These are phyloP conservation scores for Aleiodes testaceus DNA, from an alignment of 2,888 invertebrate genomes.

Conservation along the genomic window DNA sequence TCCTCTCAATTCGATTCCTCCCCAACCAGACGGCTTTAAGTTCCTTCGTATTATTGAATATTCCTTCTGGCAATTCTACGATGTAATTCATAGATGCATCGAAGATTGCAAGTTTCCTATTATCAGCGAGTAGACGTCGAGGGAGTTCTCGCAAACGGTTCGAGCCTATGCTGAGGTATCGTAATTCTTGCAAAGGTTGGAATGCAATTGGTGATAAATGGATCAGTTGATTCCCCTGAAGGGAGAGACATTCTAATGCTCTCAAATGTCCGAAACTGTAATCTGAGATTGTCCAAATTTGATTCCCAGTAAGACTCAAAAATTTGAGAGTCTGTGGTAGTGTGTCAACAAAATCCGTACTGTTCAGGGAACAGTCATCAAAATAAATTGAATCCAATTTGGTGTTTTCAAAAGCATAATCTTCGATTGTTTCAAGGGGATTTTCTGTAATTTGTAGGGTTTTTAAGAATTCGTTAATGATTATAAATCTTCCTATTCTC, in stretches of 20 bases:
- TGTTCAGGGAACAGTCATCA: too few relatives aligned
- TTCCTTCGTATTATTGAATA: constrained; percentile 68
- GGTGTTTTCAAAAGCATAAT: constrained; percentile 67
- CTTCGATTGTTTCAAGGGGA: constrained; percentile 66
- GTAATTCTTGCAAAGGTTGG: constrained; percentile 46
- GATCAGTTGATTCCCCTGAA: constrained; percentile 35
- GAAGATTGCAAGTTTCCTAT: constrained; percentile 50
- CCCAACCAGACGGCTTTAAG: constrained; percentile 71
- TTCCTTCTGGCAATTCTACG: constrained; percentile 61
- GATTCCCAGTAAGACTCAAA: constrained; percentile 51
- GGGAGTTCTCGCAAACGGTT: constrained; percentile 44
- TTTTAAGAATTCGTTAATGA: constrained; percentile 62
- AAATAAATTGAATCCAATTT: constrained; percentile 51
- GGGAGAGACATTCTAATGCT: constrained; percentile 40
- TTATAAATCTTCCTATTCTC: constrained; percentile 50
- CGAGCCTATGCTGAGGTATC: constrained; percentile 45
- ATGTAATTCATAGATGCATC: constrained; percentile 53
- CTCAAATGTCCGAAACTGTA: constrained; percentile 48
- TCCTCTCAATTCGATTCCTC: constrained; percentile 65
- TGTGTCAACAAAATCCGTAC: constrained; percentile 49
- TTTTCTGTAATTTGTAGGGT: constrained; percentile 67
- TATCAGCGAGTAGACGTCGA: constrained; percentile 45
- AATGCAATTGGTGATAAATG: constrained; percentile 27
- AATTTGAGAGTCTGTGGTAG: constrained; percentile 55
- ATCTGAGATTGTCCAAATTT: constrained; percentile 52